phyloP scores from a whole-genome alignment of 2,888 invertebrate species.

The Linyphia triangularis region DNA sequence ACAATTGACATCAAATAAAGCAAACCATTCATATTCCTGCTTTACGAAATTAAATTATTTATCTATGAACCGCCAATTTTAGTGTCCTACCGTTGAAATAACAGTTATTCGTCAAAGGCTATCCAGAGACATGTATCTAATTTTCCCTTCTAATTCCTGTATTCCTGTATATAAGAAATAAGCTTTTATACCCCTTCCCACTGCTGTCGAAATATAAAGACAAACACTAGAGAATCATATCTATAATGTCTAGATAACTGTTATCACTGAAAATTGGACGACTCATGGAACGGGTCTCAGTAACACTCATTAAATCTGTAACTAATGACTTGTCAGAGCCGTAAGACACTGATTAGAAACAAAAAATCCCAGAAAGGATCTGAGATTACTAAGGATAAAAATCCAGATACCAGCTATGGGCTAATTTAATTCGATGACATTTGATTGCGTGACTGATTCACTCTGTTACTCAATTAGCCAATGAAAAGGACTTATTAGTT shows the following conservation, averaged over 20 bases:
- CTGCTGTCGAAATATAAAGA: not conserved
- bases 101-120: too few relatives aligned
- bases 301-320: slow-evolving; percentile 48
- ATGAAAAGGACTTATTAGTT: too few relatives aligned
- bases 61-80: too few relatives aligned
- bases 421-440: not conserved
- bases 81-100: too few relatives aligned
- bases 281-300: slow-evolving; percentile 9
- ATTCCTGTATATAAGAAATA: too few relatives aligned
- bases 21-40: too few relatives aligned
- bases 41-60: too few relatives aligned
- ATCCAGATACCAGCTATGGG: not conserved
- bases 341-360: not conserved
- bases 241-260: slow-evolving; percentile 14
- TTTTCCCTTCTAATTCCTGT: too few relatives aligned
- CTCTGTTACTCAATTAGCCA: not conserved
- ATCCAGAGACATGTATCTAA: too few relatives aligned
- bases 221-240: not conserved
- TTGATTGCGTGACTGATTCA: not conserved
- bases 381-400: not conserved
- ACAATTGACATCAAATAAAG: too few relatives aligned
- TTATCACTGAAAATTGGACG: slow-evolving; percentile 45
- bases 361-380: not conserved
- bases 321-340: slow-evolving; percentile 63
- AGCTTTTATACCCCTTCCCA: too few relatives aligned